Conservation (phyloP, 2,888 invertebrate genomes). For the Coronaproctus castanopsis region DNA sequence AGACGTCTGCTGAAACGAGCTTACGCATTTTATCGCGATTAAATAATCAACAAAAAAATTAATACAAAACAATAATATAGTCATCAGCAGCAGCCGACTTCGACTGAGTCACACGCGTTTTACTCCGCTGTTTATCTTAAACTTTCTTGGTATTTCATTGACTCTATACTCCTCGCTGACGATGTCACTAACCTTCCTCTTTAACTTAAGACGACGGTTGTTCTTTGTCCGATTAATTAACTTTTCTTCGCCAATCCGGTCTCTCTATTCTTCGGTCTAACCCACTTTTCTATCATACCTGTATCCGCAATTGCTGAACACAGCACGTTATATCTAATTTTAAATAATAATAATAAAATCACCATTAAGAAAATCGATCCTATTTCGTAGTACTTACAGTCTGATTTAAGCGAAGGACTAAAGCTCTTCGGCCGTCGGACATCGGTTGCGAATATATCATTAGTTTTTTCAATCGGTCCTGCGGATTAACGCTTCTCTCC, state of each 20-base stretch:
- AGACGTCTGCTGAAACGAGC: no score
- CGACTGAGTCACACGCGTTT: no score
- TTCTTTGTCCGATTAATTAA: not conserved
- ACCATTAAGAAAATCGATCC: no score
- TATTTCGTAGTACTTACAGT: constrained; percentile 46
- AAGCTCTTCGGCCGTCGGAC: constrained; percentile 65
- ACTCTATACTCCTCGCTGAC: no score
- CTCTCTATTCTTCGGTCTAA: not conserved
- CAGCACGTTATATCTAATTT: not conserved
- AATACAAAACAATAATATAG: no score
- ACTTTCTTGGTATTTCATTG: no score
- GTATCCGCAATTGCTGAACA: not conserved
- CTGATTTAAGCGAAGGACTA: constrained; percentile 74
- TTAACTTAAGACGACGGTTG: not conserved
- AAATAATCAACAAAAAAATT: no score
- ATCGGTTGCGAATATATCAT: constrained; percentile 85
- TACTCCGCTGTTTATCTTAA: no score
- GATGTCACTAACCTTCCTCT: no score
- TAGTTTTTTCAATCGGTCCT: constrained; percentile 63
- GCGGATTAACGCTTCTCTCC: constrained; percentile 85
- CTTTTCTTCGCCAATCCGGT: not conserved
- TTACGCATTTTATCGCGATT: no score
- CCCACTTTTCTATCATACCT: no score
- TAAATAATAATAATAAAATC: not conserved
- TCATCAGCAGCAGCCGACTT: no score